A percentile compares a stretch with the other conserved stretches of the same genome.
These are phyloP conservation scores for Teleogryllus occipitalis DNA, from an alignment of 1,140 invertebrate species.

Conservation along the genomic window DNA sequence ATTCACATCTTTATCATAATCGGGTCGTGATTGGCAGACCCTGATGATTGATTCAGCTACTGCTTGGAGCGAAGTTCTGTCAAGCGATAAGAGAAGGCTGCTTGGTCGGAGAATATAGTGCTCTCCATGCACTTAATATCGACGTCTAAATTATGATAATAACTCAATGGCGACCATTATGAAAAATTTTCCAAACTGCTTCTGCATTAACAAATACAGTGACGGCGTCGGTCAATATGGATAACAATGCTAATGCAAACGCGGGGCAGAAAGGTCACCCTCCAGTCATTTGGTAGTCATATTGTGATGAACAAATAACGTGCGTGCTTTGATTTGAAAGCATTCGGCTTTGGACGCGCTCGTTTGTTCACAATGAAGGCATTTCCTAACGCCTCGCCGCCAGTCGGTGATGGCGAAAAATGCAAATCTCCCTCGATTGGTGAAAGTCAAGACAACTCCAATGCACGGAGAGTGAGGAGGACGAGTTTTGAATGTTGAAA, in stretches of 20 bases:
- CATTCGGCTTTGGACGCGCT: neutral
- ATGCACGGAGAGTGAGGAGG: too few species aligned
- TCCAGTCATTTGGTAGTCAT: neutral
- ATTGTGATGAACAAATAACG: neutral
- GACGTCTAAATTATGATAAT: neutral
- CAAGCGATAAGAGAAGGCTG: neutral
- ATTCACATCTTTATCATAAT: neutral
- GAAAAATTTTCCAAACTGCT: neutral
- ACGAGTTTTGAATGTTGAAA: too few species aligned
- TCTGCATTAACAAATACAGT: neutral
- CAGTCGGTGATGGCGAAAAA: neutral
- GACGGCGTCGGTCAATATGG: neutral
- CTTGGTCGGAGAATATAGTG: neutral
- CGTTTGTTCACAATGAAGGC: neutral
- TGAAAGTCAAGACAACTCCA: neutral
- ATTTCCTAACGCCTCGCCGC: neutral
- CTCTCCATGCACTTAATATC: conserved; percentile 1
- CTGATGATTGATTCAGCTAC: neutral
- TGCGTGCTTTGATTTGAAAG: neutral
- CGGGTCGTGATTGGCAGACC: neutral
- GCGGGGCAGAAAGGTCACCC: too few species aligned
- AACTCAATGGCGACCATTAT: neutral
- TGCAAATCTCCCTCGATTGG: neutral
- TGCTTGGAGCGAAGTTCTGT: neutral
- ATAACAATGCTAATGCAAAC: neutral